Base-by-base conservation (phyloP, 2,888 invertebrate species). In the Leucozona laternaria region DNA sequence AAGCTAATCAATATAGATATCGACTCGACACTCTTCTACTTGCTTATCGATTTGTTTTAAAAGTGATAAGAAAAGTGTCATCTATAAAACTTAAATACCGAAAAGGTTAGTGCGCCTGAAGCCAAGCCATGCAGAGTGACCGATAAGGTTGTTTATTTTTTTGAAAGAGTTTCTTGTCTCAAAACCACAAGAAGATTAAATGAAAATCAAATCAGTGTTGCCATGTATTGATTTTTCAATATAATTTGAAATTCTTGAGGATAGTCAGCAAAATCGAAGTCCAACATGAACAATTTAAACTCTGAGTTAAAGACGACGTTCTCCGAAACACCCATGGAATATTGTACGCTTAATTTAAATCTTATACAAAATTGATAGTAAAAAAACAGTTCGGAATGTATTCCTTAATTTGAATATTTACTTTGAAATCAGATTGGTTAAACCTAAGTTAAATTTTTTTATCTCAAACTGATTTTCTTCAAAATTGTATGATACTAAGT, bases 11-110 rank as follows among this genome's bases (percentile, higher is more conserved):
- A 31, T 0, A 64, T 72, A 66, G 10, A 17, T 48, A 17, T 31
- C n/a, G 13, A 40, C 13, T 50, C 6, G 48, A 76, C 66, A 28
- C 25, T 28, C 5, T n/a, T 28, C 25, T 28, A 15, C 0, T 55
- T 70, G 75, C 40, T 53, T 66, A 48, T 64, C 45, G 20, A 71
- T 57, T 17, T 70, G 20, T 60, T 72, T 58, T 77, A 28, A 22
- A 53, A 50, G 20, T 45, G 78, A 82, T 82, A 82, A 82, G 60
- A 43, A 48, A 37, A 60, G 72, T 81, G 82, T 78, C 78, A 10
- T 50, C 43, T 37, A 43, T 34, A 15, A 37, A 62, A 71, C 45
- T 66, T 48, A 48, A 66, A 66, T 31, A 28, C n/a, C 48, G 8
- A 72, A 72, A 68, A 53, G 72, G 77, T 82, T 82, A 71, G 48